Base-by-base conservation (phyloP, 2,797 vertebrate species). In the Clarias pachynema region DNA sequence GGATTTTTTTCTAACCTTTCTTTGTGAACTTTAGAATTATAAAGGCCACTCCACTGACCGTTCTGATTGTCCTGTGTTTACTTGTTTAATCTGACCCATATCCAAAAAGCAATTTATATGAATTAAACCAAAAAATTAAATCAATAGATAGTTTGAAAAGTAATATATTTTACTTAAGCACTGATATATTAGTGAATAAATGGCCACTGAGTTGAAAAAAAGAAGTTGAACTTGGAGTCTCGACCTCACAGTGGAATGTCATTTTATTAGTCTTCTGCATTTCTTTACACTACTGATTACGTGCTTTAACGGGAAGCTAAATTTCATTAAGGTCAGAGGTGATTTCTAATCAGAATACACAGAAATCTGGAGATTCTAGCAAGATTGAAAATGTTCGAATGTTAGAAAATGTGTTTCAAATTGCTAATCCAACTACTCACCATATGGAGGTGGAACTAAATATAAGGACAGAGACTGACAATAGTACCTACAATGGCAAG, bases 61-160 rank as follows among this genome's bases (percentile, higher is more conserved):
- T 74, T 73, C 40, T 73, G 70, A 73, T 49, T 73, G 70, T 74
- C 40, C 40, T 53, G n/a, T 26, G 37, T 75, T 56, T 56, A 5
- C 4, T 53, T 53, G 3, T 74, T 14, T n/a, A 57, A 56, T 59
- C 4, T 56, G 44, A n/a, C 0, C 69, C 69, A 20, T 3, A 56
- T 20, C 26, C 40, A 14, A n/a, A 74, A n/a, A 73, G 1, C 34
- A 40, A 40, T 7, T 72, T 12, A 22, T 24, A 24, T 24, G 44
- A 72, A 40, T 70, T 2, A 10, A 40, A 40, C 10, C 37, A 20
- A 70, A 70, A 22, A 24, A 1, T 70, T 9, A 0, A 24, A 70
- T 72, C 37, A 72, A 73, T 26, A 49, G 8, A 72, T 72, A 44
- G 7, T 53, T 15, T 56, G 44, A 73, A 73, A 69, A 59, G 4